Conservation (phyloP, 2,113 vertebrate species). For the Turnix velox region DNA sequence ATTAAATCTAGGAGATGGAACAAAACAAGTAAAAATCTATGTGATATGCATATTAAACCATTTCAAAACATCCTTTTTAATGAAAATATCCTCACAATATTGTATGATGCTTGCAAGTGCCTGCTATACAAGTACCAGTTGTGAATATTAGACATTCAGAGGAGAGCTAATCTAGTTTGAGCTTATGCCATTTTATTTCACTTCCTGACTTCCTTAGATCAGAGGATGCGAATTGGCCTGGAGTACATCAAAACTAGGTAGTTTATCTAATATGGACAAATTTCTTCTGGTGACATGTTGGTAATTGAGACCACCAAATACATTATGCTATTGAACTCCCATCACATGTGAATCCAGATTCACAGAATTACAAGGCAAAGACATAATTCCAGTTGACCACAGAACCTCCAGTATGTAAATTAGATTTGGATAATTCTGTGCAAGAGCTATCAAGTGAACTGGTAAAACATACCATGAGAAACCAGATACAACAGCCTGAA, state of each 20-base stretch:
- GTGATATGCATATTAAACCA: neutral
- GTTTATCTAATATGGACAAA: conserved; percentile 23
- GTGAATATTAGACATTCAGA: neutral
- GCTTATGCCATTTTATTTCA: neutral
- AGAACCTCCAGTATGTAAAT: conserved; percentile 54
- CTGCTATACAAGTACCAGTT: neutral
- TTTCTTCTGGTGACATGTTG: conserved; percentile 8
- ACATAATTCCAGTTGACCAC: conserved; percentile 45
- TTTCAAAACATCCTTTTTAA: neutral
- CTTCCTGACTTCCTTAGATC: neutral
- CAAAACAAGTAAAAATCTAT: neutral
- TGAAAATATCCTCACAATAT: neutral
- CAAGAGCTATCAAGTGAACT: conserved; percentile 63
- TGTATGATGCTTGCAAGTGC: neutral
- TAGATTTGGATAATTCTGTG: conserved; percentile 44
- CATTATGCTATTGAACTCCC: conserved; percentile 38
- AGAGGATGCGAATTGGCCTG: neutral
- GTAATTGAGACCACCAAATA: conserved; percentile 33
- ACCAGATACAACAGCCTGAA: conserved; percentile 52
- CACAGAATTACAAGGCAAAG: conserved; percentile 22
- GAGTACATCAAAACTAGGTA: conserved; percentile 14
- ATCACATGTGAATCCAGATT: neutral
- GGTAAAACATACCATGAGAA: conserved; percentile 51
- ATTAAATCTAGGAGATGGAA: neutral
- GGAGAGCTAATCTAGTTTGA: neutral